Base-by-base conservation (phyloP, 2,113 vertebrate species). In the Scortum barcoo region DNA sequence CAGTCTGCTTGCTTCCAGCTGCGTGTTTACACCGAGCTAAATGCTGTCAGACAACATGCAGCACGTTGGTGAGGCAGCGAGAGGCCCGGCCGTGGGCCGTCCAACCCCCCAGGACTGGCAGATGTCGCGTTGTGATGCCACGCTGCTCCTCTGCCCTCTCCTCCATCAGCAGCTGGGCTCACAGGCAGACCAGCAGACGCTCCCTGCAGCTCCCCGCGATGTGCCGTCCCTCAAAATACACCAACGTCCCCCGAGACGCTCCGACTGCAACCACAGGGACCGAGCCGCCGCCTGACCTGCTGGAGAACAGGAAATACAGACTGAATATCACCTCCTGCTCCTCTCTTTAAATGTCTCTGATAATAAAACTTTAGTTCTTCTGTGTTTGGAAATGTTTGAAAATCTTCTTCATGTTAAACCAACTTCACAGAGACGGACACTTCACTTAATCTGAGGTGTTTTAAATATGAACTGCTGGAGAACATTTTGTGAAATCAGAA, bases 101-200 rank as follows among this genome's bases (percentile, higher is more conserved):
- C 65, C 14, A 62, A 58, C 72, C 77, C 77, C 80, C 33, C 48
- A 56, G 70, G 70, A 44, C 75, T 17, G 12, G 22, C 85, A 78
- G 83, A 83, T 83, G 83, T 82, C 82, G 7, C 46, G n/a, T 10
- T 10, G 60, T 38, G 75, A 80, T 82, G 77, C 74, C 76, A 71
- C 2, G 51, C 75, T 19, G 71, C 66, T 67, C 61, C 75, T 71
- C 26, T 72, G 58, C 62, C 75, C 85, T 80, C 76, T 50, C 46
- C 36, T 7, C 66, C 61, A 51, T 1, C 68, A n/a, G 42, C 88
- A 88, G 83, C 86, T 90, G 88, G 78, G 69, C 62, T 62, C 54
- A 74, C 46, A 63, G 54, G 73, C 42, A 13, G 44, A 62, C 63
- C 82, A 80, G 78, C 86, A 66, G 78, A 51, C 40, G 76, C 74